Evolutionary conservation across 2,888 invertebrate species (phyloP), one percentile per base, ranked within the genome.

Genomic region (Ligdia adustata): DNA sequence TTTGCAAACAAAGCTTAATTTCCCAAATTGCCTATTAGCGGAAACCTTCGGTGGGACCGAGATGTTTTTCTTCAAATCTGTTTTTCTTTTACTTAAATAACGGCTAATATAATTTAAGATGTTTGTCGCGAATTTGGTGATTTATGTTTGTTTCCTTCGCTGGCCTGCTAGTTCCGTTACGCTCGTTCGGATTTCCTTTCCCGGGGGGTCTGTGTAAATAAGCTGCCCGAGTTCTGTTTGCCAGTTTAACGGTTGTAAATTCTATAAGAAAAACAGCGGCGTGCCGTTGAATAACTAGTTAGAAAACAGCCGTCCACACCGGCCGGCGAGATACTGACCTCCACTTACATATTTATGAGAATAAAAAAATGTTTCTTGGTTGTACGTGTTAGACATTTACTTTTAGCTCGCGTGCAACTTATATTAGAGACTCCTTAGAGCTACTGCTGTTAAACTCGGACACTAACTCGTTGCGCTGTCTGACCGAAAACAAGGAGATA

Each of bases 201-300:
- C 69, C 27, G 16, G 67, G 63, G 76, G 72, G 72, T 79, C 71
- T 76, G 79, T 79, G 84, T 82, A 84, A 84, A 86, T 86, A 86
- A 80, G 75, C 74, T 72, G 66, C 72, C 66, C 71, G 70, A 69
- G 69, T 79, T 83, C 79, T 77, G 83, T 82, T 82, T 77, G 75
- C 78, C 72, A 71, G 75, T 80, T 80, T 79, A 82, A 76, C 73
- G 70, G 76, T 70, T 84, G 82, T 87, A 77, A 79, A 80, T 79
- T 76, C 66, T 74, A 65, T 55, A 66, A 71, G 73, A 80, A 78
- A 80, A 81, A 79, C 75, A 68, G 60, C 49, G 58, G 60, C 52
- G 49, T 47, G n/a, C 40, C 52, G 33, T 43, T 41, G 28, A 42
- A 33, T 39, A 43, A 37, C 41, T 42, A 42, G 32, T 20, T 33